These are phyloP conservation scores for Sitodiplosis mosellana DNA, from an alignment of 1,140 invertebrate species.

Conservation along the genomic window DNA sequence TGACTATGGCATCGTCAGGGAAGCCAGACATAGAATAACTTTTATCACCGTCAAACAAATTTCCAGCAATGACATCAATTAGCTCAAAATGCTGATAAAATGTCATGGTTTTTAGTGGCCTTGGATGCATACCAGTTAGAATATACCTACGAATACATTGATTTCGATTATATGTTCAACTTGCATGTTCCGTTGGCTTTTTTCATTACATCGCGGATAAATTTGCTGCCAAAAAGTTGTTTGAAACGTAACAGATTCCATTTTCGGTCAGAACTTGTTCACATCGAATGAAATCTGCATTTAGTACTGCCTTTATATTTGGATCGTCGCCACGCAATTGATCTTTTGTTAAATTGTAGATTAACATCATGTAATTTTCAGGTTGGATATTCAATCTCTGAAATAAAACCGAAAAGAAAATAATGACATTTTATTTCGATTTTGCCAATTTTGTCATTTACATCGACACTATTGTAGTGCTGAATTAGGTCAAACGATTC, in stretches of 20 bases:
- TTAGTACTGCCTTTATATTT: not conserved
- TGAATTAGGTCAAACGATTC: slow-evolving; percentile 19
- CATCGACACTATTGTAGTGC: slow-evolving; percentile 5
- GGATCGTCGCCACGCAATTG: slow-evolving; percentile 7
- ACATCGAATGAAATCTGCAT: slow-evolving; percentile 7
- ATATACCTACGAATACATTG: too few species aligned
- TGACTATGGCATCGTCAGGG: too few species aligned
- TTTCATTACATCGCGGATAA: too few species aligned
- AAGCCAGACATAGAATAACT: too few species aligned
- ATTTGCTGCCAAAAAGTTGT: too few species aligned
- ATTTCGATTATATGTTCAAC: too few species aligned
- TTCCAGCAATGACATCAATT: too few species aligned
- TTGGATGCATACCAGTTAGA: too few species aligned
- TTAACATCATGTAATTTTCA: slow-evolving; percentile 16
- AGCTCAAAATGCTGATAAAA: too few species aligned
- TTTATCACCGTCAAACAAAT: too few species aligned
- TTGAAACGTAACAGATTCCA: slow-evolving; percentile 22
- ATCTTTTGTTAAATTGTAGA: slow-evolving; percentile 18
- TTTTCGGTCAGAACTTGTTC: slow-evolving; percentile 20
- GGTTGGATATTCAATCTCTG: slow-evolving; percentile 10
- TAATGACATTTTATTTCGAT: not conserved
- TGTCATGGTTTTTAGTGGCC: too few species aligned
- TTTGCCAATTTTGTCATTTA: not conserved
- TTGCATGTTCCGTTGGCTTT: too few species aligned
- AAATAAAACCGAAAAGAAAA: not conserved